Evolutionary conservation across 2,797 vertebrate genomes (phyloP), one percentile per base, ranked within the genome.

Genomic region (Sebastes matsubarae): DNA sequence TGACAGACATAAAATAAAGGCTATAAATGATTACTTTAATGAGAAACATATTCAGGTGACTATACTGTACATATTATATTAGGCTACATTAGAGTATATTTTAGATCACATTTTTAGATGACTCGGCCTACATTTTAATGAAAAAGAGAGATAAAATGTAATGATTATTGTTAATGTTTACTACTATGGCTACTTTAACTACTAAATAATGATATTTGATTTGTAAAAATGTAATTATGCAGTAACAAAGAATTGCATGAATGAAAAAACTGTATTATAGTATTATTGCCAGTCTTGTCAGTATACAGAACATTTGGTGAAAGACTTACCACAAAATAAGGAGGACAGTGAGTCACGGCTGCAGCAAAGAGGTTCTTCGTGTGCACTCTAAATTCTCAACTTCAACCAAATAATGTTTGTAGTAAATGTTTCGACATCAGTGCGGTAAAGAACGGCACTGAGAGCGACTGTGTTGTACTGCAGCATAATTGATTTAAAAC

Each of bases 401-500:
- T 29, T 61, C 2, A 25, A 10, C 25, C 30, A 30, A 46, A 30
- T 57, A 3, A 34, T 1, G 29, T 58, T 46, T 76, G 5, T 13
- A 4, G 8, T 30, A 55, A 80, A 42, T 34, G 32, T 63, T 64
- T 69, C 4, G 14, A 36, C 36, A n/a, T 57, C 8, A 57, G 6
- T 57, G 20, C 20, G 3, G 34, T 24, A 27, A 70, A 67, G 29
- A 57, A 27, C 25, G 1, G 10, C n/a, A 16, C 20, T 36, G 59
- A 71, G 50, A 84, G 54, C 14, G 57, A 63, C 42, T 24, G 24
- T 10, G 24, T 10, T 4, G 0, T 16, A 24, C n/a, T n/a, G 14
- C 73, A 55, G 63, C n/a, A 66, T 77, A 54, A 86, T 61, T 74
- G 54, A 74, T 80, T 87, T 81, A 58, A 78, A 83, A 65, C 66